phyloP scores from a whole-genome alignment of 2,888 invertebrate genomes.

The Xylophagus ater region DNA sequence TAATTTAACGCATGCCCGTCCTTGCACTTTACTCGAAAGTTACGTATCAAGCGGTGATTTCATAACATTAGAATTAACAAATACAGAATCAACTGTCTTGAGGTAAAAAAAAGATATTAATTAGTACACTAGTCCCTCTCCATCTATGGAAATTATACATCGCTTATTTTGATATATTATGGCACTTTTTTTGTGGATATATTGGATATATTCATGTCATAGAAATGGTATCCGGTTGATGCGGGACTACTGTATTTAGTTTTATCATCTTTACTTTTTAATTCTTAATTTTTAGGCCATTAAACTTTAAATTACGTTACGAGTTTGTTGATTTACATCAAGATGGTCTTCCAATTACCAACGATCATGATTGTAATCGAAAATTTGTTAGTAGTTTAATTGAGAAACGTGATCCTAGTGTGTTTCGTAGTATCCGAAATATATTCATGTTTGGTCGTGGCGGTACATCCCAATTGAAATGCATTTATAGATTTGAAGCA shows the following conservation, averaged over 20 bases:
- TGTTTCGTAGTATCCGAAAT: slow-evolving; percentile 68
- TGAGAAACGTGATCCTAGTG: slow-evolving; percentile 50
- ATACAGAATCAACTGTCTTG: slow-evolving; percentile 73
- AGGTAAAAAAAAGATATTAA: too few species aligned
- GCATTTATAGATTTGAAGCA: slow-evolving; percentile 79
- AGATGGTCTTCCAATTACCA: slow-evolving; percentile 70
- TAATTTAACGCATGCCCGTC: slow-evolving; percentile 47
- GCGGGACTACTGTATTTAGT: too few species aligned
- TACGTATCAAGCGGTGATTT: slow-evolving; percentile 72
- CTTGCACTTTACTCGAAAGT: slow-evolving; percentile 70
- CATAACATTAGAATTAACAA: slow-evolving; percentile 65
- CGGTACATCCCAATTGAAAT: slow-evolving; percentile 73
- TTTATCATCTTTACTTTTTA: too few species aligned
- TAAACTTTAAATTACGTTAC: slow-evolving; percentile 74
- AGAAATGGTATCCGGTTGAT: too few species aligned
- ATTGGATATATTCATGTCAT: too few species aligned
- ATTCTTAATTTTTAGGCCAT: slow-evolving; percentile 50
- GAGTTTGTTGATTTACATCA: slow-evolving; percentile 82
- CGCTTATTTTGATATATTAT: too few species aligned
- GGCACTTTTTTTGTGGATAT: too few species aligned
- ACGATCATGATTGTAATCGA: slow-evolving; percentile 55
- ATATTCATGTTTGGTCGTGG: slow-evolving; percentile 80
- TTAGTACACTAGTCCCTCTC: too few species aligned
- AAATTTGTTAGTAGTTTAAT: slow-evolving; percentile 55
- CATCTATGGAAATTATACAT: too few species aligned